Evolutionary conservation across 2,888 invertebrate genomes (phyloP).

Genomic region (Cylindroiulus punctatus): DNA sequence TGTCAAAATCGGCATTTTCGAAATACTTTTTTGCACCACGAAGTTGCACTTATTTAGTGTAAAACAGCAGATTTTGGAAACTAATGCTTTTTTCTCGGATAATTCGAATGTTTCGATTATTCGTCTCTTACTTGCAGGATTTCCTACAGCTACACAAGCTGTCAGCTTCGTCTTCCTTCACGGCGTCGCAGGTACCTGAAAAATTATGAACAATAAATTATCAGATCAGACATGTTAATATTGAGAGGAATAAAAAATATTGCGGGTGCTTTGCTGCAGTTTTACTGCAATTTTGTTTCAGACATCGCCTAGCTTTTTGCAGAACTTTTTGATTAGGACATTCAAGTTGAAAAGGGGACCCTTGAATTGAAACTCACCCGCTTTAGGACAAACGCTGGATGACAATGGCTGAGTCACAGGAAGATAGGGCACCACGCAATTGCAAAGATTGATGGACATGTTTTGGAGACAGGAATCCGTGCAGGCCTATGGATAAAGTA

Average conservation of each 20-base stretch:
- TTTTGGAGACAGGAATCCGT: slow-evolving; percentile 52
- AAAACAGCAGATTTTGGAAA: too few relatives aligned
- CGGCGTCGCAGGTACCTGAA: neutral
- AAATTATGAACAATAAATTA: too few relatives aligned
- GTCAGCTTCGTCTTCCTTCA: neutral
- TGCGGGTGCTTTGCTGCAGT: too few relatives aligned
- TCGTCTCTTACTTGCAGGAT: slow-evolving; percentile 35
- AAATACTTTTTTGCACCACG: neutral
- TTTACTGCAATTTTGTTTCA: too few relatives aligned
- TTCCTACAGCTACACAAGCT: slow-evolving; percentile 17
- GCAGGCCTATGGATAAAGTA: slow-evolving; percentile 50
- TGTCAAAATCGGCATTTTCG: too few relatives aligned
- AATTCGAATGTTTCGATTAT: neutral
- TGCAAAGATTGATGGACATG: slow-evolving; percentile 8
- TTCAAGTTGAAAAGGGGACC: neutral
- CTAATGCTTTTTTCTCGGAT: too few relatives aligned
- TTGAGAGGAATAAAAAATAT: slow-evolving; percentile 32
- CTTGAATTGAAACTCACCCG: neutral
- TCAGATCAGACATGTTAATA: too few relatives aligned
- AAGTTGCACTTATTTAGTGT: neutral
- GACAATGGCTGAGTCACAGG: neutral
- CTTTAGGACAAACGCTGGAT: neutral
- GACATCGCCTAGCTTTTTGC: too few relatives aligned
- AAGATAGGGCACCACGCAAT: slow-evolving; percentile 24
- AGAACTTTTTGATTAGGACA: too few relatives aligned